Evolutionary conservation across 2,797 vertebrate genomes (phyloP).

Genomic region (Parauchenoglanis punctatus): DNA sequence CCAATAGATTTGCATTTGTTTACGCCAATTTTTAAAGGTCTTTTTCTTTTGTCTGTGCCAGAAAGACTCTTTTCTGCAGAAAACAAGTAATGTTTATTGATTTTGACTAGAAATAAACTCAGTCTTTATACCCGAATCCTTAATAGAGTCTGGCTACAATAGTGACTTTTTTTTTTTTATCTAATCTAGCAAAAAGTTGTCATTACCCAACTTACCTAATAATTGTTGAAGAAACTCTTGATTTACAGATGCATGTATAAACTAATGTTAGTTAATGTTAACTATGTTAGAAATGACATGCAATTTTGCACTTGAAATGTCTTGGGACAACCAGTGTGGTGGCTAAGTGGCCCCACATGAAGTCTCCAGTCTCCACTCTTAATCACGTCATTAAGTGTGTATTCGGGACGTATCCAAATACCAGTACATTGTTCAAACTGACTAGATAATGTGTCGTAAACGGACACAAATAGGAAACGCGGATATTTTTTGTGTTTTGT

Average conservation of each 20-base stretch:
- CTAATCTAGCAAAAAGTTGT: not conserved
- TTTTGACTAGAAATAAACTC: not conserved
- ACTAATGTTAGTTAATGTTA: not conserved
- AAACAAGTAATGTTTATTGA: not conserved
- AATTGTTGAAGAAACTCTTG: not conserved
- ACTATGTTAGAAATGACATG: not conserved
- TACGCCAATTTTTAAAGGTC: not conserved
- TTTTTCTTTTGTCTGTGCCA: not conserved
- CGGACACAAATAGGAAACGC: not conserved
- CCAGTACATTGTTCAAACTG: not conserved
- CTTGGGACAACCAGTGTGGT: not conserved
- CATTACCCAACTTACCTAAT: not conserved
- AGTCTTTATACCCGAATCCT: not conserved
- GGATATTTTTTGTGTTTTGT: no score
- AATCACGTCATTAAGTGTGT: not conserved
- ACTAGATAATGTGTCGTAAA: not conserved
- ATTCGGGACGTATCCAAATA: not conserved
- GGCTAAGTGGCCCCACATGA: not conserved
- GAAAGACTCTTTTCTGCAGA: not conserved
- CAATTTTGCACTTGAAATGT: not conserved
- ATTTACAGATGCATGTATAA: no score
- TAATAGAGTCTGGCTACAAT: not conserved
- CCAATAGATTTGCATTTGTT: not conserved
- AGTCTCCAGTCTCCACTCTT: not conserved
- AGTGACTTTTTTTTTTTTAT: not conserved